Conservation (phyloP, 1,140 invertebrate species). For the Gryon sp. region DNA sequence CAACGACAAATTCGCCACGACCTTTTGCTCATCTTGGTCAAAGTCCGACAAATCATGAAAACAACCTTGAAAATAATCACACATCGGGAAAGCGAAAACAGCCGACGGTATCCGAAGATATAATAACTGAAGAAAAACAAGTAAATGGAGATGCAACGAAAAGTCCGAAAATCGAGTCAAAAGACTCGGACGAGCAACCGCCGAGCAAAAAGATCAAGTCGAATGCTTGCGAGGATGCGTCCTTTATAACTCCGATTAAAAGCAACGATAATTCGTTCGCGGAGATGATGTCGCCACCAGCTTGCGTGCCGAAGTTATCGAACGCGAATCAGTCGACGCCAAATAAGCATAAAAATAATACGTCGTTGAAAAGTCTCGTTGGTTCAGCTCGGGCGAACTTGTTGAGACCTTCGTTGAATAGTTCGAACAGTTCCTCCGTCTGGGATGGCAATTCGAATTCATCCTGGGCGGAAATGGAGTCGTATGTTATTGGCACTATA, state of each 20-base stretch:
- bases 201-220: slow-evolving; percentile 70
- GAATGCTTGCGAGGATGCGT: slow-evolving; percentile 47
- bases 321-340: slow-evolving; percentile 55
- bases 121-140: slow-evolving; percentile 3
- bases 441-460: slow-evolving; percentile 85
- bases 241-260: slow-evolving; percentile 66
- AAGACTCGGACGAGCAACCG: slow-evolving; percentile 57
- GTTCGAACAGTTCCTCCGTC: slow-evolving; percentile 47
- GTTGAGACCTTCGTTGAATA: slow-evolving; percentile 51
- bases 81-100: slow-evolving; percentile 73
- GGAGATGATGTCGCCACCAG: slow-evolving; percentile 77
- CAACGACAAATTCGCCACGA: slow-evolving; percentile 69
- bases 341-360: slow-evolving; percentile 42
- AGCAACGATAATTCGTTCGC: slow-evolving; percentile 63
- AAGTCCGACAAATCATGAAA: slow-evolving; percentile 68
- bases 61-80: slow-evolving; percentile 62
- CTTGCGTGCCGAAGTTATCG: slow-evolving; percentile 69
- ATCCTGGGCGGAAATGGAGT: slow-evolving; percentile 94
- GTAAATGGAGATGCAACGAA: slow-evolving; percentile 63
- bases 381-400: slow-evolving; percentile 53
- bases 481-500: slow-evolving; percentile 90
- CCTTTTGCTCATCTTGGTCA: slow-evolving; percentile 83
- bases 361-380: slow-evolving; percentile 61
- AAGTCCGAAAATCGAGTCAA: slow-evolving; percentile 56
- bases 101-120: slow-evolving; percentile 63